Evolutionary conservation across 2,888 invertebrate genomes (phyloP).

Genomic region (Pasiphila rectangulata): DNA sequence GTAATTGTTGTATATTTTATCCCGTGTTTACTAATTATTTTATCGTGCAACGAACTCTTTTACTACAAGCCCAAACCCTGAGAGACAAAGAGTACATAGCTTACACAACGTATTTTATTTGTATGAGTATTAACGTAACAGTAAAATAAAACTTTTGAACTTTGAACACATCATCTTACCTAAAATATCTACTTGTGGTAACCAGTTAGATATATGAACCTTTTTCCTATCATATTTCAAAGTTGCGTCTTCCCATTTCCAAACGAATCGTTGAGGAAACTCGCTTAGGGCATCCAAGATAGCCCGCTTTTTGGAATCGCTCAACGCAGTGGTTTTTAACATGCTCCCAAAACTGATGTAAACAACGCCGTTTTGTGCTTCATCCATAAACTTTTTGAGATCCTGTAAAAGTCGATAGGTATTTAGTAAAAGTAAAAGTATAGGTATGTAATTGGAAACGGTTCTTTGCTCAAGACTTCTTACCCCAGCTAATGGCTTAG

Average conservation of each 20-base stretch:
- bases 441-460: not conserved
- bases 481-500: conserved; percentile 70
- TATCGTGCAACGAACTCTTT: too few relatives aligned
- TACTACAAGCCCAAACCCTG: too few relatives aligned
- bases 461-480: too few relatives aligned
- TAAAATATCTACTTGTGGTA: conserved; percentile 87
- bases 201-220: conserved; percentile 83
- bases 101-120: too few relatives aligned
- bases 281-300: conserved; percentile 82
- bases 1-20: too few relatives aligned
- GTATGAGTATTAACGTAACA: not conserved
- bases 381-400: conserved; percentile 81
- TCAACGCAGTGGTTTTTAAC: conserved; percentile 83
- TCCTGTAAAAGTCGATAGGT: conserved; percentile 38
- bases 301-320: conserved; percentile 77
- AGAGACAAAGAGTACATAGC: too few relatives aligned
- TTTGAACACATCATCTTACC: conserved; percentile 65
- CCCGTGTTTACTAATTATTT: too few relatives aligned
- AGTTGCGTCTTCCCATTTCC: conserved; percentile 88
- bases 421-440: not conserved
- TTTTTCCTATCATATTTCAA: conserved; percentile 81
- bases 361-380: conserved; percentile 84
- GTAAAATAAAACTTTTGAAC: too few relatives aligned
- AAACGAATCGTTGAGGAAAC: conserved; percentile 85
- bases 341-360: conserved; percentile 90